These are phyloP conservation scores for Zaprionus kolodkinae DNA, from an alignment of 1,140 invertebrate species.

Conservation along the genomic window DNA sequence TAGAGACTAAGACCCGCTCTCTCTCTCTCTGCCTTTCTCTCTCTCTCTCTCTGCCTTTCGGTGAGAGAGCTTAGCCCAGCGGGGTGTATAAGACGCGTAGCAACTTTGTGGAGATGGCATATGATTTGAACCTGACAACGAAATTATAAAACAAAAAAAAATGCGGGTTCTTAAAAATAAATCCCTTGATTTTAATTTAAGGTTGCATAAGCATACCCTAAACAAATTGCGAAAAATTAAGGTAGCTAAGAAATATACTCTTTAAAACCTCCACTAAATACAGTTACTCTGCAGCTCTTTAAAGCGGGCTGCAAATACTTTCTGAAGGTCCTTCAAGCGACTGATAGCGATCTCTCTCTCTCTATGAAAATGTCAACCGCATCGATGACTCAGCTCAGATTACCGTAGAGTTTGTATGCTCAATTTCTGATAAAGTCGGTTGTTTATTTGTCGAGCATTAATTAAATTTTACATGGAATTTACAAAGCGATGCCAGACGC, in stretches of 20 bases:
- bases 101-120: not conserved
- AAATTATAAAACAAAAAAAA: not conserved
- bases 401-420: not conserved
- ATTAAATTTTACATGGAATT: constrained; percentile 41
- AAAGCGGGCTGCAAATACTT: no score
- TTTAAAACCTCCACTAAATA: no score
- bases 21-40: no score
- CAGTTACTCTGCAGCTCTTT: no score
- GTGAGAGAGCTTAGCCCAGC: not conserved
- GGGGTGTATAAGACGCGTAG: not conserved
- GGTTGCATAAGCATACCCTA: no score
- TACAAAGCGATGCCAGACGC: constrained; percentile 10
- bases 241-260: no score
- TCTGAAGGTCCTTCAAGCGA: not conserved
- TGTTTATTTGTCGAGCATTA: constrained; percentile 34
- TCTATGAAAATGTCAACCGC: not conserved
- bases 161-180: not conserved
- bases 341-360: not conserved
- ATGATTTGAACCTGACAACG: not conserved
- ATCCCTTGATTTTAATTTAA: not conserved
- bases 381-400: not conserved
- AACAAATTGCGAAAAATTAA: not conserved
- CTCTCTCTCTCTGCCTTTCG: no score
- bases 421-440: constrained; percentile 1
- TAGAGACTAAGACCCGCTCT: not conserved